Conservation (phyloP, 2,797 vertebrate species). For the Acanthornis magna region DNA sequence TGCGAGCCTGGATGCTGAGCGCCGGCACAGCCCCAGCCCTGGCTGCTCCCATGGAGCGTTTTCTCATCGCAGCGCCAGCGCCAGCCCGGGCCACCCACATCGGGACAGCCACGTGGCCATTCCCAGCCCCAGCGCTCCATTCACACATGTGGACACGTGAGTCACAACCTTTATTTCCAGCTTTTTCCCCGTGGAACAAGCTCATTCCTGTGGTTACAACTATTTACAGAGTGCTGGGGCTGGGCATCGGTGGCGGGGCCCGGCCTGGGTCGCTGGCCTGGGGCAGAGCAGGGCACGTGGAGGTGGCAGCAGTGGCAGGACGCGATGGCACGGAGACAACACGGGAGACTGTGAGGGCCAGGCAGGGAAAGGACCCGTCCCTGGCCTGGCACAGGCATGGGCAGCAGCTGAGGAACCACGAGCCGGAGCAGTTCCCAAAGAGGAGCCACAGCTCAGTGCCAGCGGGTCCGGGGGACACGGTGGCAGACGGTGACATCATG, state of each 20-base stretch:
- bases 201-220: not conserved
- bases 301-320: not conserved
- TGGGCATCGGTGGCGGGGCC: not conserved
- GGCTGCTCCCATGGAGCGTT: no score
- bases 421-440: accelerated
- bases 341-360: accelerated
- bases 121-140: accelerated
- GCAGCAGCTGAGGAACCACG: not conserved
- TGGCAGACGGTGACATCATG: not conserved
- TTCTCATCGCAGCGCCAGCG: no score
- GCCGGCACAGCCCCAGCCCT: not conserved
- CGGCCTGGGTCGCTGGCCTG: not conserved
- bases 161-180: conserved; percentile 48
- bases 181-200: not conserved
- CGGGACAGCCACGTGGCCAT: accelerated
- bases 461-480: not conserved
- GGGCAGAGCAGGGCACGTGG: not conserved
- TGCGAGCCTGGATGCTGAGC: not conserved
- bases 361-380: not conserved
- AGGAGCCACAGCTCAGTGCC: accelerated
- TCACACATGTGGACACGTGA: accelerated
- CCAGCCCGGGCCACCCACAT: accelerated
- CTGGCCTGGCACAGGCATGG: not conserved
- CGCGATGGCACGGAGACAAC: not conserved
- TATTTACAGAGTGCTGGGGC: not conserved